Conservation (phyloP, 2,888 invertebrate species). For the Cancer borealis region DNA sequence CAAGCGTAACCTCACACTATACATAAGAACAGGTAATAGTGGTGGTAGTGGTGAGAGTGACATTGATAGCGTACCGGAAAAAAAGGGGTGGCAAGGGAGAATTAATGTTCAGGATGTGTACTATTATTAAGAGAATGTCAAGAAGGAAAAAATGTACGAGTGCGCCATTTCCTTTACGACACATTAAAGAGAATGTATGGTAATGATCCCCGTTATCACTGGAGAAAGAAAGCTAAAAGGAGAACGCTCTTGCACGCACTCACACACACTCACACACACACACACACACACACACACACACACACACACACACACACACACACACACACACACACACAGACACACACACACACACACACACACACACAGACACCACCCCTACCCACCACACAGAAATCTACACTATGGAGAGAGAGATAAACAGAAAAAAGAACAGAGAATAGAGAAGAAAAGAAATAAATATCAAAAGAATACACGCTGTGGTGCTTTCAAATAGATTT, state of each 20-base stretch:
- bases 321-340: slow-evolving; percentile 9
- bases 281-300: neutral
- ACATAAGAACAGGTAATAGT: neutral
- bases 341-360: neutral
- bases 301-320: slow-evolving; percentile 7
- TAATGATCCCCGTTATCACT: neutral
- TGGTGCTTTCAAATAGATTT: too few relatives aligned
- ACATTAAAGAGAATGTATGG: neutral
- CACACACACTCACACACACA: slow-evolving; percentile 23
- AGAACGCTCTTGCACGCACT: neutral
- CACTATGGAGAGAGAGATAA: neutral
- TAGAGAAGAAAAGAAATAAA: too few relatives aligned
- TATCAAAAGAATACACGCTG: too few relatives aligned
- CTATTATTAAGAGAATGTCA: neutral
- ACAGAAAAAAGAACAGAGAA: neutral
- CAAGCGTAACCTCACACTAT: neutral
- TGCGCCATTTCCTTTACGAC: neutral
- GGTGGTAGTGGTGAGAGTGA: neutral
- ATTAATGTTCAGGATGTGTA: neutral
- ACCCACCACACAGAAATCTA: too few relatives aligned
- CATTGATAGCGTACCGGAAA: neutral
- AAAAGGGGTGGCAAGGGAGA: neutral
- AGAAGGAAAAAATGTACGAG: neutral
- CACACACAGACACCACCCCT: neutral
- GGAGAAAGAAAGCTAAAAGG: neutral